Evolutionary conservation across 2,888 invertebrate species (phyloP).

Genomic region (Drosophila robusta): DNA sequence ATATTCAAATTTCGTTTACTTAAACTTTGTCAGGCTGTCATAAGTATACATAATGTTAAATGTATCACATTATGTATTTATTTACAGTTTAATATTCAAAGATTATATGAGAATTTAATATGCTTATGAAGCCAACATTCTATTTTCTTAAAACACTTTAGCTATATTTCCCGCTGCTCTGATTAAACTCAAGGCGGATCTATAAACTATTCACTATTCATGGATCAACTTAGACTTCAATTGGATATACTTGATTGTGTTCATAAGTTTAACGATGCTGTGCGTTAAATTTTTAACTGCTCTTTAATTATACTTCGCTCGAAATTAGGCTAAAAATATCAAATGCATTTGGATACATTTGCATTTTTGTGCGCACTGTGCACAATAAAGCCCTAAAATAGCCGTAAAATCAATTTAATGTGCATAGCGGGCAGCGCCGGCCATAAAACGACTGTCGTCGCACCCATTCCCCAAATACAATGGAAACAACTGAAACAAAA

Average conservation of each 20-base stretch:
- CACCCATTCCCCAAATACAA: slow-evolving; percentile 53
- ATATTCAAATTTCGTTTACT: too few species aligned
- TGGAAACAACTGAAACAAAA: slow-evolving; percentile 10
- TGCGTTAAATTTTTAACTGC: slow-evolving; percentile 47
- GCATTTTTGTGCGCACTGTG: slow-evolving; percentile 48
- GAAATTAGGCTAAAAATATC: slow-evolving; percentile 55
- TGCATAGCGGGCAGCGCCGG: slow-evolving; percentile 28
- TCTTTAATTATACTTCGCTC: slow-evolving; percentile 60
- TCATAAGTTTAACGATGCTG: slow-evolving; percentile 57
- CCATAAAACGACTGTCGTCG: slow-evolving; percentile 51
- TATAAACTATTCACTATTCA: slow-evolving; percentile 38
- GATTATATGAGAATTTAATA: not conserved
- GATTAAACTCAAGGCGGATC: slow-evolving; percentile 10
- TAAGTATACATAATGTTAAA: not conserved
- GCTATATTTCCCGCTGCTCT: slow-evolving; percentile 13
- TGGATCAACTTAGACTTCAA: slow-evolving; percentile 10
- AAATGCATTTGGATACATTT: slow-evolving; percentile 55
- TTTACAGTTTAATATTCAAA: not conserved
- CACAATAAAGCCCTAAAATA: slow-evolving; percentile 54
- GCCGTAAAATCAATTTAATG: slow-evolving; percentile 65
- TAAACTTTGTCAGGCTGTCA: not conserved
- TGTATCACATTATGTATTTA: not conserved
- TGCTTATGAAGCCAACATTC: not conserved
- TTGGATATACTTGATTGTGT: slow-evolving; percentile 11
- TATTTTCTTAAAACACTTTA: slow-evolving; percentile 15